phyloP scores from a whole-genome alignment of 2,113 vertebrate species.

The Cryptotis parvus region DNA sequence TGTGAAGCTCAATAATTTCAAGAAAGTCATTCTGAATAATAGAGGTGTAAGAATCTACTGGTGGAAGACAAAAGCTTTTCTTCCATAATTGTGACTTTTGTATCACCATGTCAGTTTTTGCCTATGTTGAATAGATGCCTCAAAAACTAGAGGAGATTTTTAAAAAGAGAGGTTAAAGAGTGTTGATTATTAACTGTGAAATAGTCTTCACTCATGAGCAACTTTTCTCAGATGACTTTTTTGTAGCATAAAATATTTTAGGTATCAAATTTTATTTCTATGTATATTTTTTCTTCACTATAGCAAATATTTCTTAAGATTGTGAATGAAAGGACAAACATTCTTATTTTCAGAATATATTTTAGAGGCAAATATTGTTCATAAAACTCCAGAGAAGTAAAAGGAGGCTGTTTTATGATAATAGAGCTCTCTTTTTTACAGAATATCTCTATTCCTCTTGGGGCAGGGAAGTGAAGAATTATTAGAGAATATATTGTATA shows the following conservation, averaged over 20 bases:
- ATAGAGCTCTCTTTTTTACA: too few relatives aligned
- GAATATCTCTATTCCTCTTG: background rate
- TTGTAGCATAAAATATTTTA: constrained; percentile 13
- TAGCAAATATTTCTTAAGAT: background rate
- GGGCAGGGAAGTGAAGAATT: background rate
- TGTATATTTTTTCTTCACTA: background rate
- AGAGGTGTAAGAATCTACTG: background rate
- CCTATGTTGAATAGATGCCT: too few relatives aligned
- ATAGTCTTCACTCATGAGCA: background rate
- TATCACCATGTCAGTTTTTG: background rate
- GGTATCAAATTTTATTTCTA: background rate
- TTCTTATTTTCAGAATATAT: background rate
- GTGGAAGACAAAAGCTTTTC: background rate
- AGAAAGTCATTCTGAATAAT: background rate
- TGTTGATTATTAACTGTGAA: background rate
- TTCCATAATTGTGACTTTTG: background rate
- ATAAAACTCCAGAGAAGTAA: background rate
- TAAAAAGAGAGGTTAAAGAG: too few relatives aligned
- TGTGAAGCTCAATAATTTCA: background rate
- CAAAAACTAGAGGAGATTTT: too few relatives aligned
- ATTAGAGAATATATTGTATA: background rate
- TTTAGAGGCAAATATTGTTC: background rate
- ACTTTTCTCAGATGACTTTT: background rate
- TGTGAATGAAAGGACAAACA: background rate
- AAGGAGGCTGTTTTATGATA: background rate